Evolutionary conservation across 2,888 invertebrate species (phyloP).

Genomic region (Tetranychus piercei): DNA sequence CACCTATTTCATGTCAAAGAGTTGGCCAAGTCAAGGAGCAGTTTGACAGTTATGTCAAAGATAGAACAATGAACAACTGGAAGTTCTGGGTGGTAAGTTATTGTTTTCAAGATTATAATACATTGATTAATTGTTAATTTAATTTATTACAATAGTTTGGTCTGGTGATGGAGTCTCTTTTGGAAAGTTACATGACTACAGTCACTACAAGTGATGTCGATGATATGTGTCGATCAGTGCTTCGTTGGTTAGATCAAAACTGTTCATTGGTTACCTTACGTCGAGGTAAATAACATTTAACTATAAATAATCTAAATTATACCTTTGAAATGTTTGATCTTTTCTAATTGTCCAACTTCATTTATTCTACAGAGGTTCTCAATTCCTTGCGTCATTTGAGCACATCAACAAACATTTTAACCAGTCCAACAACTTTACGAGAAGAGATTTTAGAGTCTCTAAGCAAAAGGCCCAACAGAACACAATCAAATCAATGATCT

Average conservation of each 20-base stretch:
- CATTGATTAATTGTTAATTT: not conserved
- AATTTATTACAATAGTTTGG: slow-evolving; percentile 52
- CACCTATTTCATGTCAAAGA: slow-evolving; percentile 71
- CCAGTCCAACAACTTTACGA: slow-evolving; percentile 66
- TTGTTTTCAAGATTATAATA: slow-evolving; percentile 6
- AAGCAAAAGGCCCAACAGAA: slow-evolving; percentile 21
- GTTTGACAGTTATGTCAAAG: slow-evolving; percentile 74
- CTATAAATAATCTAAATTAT: not conserved
- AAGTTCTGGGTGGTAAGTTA: slow-evolving; percentile 88
- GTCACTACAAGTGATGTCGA: slow-evolving; percentile 78
- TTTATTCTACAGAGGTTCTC: slow-evolving; percentile 53
- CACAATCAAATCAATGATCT: not conserved
- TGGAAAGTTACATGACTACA: slow-evolving; percentile 73
- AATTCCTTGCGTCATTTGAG: slow-evolving; percentile 74
- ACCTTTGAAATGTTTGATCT: too few relatives aligned
- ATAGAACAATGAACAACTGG: slow-evolving; percentile 74
- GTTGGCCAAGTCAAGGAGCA: slow-evolving; percentile 78
- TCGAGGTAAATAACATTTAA: slow-evolving; percentile 47
- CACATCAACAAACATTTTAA: slow-evolving; percentile 76
- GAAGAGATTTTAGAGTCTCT: slow-evolving; percentile 71
- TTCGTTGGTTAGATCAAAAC: slow-evolving; percentile 88
- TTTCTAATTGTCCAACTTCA: not conserved
- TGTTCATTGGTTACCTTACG: slow-evolving; percentile 82
- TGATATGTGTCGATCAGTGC: slow-evolving; percentile 73
- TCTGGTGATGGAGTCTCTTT: slow-evolving; percentile 66